phyloP scores from a whole-genome alignment of 1,140 invertebrate species.

The Magallana angulata region DNA sequence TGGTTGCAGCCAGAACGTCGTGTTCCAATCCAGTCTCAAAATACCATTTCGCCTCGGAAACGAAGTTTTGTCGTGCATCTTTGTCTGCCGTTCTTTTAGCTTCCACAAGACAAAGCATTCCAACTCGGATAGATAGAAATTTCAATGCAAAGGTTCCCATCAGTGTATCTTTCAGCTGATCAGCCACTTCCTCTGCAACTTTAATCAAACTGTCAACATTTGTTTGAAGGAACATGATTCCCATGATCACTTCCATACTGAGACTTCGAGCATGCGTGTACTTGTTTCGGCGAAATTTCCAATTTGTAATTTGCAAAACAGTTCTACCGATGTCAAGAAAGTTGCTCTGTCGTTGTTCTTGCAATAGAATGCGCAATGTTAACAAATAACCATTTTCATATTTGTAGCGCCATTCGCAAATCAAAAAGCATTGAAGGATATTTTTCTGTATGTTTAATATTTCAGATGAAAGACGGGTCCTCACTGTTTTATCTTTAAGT shows the following conservation, averaged over 20 bases:
- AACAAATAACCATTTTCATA: background rate
- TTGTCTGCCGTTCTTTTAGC: background rate
- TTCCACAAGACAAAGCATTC: constrained; percentile 34
- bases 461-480: background rate
- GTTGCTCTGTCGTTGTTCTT: background rate
- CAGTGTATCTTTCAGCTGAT: background rate
- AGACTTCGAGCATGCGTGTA: background rate
- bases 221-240: background rate
- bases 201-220: background rate
- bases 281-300: background rate
- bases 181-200: background rate
- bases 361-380: background rate
- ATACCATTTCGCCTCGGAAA: constrained; percentile 19
- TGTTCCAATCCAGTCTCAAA: constrained; percentile 22
- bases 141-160: constrained; percentile 7
- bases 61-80: background rate
- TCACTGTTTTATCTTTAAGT: background rate
- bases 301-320: background rate
- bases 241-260: background rate
- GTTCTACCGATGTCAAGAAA: background rate
- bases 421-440: background rate
- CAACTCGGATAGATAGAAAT: constrained; percentile 6
- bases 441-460: background rate
- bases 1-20: constrained; percentile 18
- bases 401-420: constrained; percentile 20